These are phyloP conservation scores for Hippoglossus hippoglossus DNA, from an alignment of 2,797 vertebrate genomes.

Conservation along the genomic window DNA sequence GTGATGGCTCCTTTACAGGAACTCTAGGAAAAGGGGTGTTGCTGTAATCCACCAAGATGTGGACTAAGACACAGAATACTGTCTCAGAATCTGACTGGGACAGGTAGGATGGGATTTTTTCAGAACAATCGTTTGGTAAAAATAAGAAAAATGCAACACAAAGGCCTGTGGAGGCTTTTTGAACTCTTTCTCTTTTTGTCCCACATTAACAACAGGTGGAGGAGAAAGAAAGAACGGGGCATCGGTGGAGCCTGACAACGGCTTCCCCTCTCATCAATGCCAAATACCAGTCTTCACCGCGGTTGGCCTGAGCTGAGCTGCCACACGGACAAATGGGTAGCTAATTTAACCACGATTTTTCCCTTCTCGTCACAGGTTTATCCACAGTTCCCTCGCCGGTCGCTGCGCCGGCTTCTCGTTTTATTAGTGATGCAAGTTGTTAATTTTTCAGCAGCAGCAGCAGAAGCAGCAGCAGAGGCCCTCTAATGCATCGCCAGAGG, in stretches of 20 bases:
- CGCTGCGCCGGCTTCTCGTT: slow-evolving; percentile 4
- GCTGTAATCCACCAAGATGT: too few species aligned
- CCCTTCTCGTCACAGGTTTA: slow-evolving; percentile 20
- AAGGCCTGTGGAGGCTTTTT: background rate
- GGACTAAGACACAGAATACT: too few species aligned
- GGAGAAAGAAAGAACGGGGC: too few species aligned
- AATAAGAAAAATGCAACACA: background rate
- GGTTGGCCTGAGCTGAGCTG: slow-evolving; percentile 30
- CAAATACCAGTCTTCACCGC: slow-evolving; percentile 12
- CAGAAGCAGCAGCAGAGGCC: slow-evolving; percentile 19
- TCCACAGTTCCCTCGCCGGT: slow-evolving; percentile 24
- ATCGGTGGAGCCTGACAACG: too few species aligned
- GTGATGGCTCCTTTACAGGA: too few species aligned
- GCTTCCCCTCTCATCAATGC: slow-evolving; percentile 2
- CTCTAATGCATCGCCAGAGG: slow-evolving; percentile 42
- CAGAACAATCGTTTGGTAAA: background rate
- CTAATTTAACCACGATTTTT: slow-evolving; percentile 25
- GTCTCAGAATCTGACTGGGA: too few species aligned
- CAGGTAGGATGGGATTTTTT: too few species aligned
- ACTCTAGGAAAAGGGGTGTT: too few species aligned
- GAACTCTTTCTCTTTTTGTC: background rate
- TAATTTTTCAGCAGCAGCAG: slow-evolving; percentile 52
- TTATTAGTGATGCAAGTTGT: slow-evolving; percentile 45
- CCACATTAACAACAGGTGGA: background rate
- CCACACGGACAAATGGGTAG: slow-evolving; percentile 2